Base-by-base conservation (phyloP, 2,113 vertebrate species). In the Coptodon rendalli region DNA sequence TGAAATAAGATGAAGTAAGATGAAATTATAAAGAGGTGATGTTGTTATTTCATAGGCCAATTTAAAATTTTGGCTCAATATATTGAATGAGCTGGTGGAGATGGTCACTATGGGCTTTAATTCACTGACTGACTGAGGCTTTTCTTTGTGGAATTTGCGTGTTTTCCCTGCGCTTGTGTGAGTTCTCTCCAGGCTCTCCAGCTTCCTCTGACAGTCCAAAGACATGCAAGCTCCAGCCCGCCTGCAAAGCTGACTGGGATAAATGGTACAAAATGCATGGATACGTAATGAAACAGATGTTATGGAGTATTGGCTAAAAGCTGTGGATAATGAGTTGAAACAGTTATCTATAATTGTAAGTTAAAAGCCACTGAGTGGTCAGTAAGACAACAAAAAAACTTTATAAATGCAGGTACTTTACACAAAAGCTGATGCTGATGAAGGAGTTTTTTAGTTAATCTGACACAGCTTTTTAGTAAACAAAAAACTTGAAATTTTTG, bases 121-220 rank as follows among this genome's bases (percentile, higher is more conserved):
- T 73, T 0, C 22, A 27, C 1, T 10, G 22, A 16, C 0, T 16
- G 13, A 3, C 38, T 0, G 0, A 43, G 66, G 38, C 38, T 45
- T 73, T 73, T 22, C 38, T 45, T 43, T 45, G 66, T 27, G 13
- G 38, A 27, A 43, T 45, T 45, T 45, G 22, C 13, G 6, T 73
- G 22, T 73, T 73, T 43, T 73, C 8, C 22, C 22, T 27, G 66
- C 27, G 14, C 68, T 73, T 45, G 40, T 68, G 36, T 16, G 68
- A 27, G 13, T 73, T 45, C 13, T 17, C 4, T 73, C 38, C 22
- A 1, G 68, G 2, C 40, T 27, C 22, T 73, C 22, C 38, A 27
- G 68, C 8, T 73, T 3, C 38, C 16, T 73, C 5, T 10, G 68
- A 71, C 66, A 45, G 5, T 17, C 38, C 38, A 1, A 73, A 73